Base-by-base conservation (phyloP, 1,140 invertebrate genomes). In the Antheraea mylitta region DNA sequence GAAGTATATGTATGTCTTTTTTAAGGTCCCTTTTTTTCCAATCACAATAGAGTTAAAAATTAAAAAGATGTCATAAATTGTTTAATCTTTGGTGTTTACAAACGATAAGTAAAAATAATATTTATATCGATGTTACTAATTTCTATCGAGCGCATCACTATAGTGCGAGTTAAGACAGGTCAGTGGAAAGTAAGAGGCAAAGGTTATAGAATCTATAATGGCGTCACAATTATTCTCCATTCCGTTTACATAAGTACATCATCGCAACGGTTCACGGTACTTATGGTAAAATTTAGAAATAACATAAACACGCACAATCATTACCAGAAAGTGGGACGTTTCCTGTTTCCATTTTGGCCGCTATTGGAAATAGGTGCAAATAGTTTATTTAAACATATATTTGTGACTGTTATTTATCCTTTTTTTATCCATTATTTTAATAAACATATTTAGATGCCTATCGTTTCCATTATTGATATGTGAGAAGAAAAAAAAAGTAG, bases 171-270 rank as follows among this genome's bases (percentile, higher is more conserved):
- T 74, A 75, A 60, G 66, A 61, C 80, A 63, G 82, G 82, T 84
- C 82, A 84, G 78, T 84, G 75, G 82, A 84, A 84, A 84, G 82
- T 84, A 77, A 78, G 78, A 75, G 73, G 71, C 76, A 75, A 79
- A 80, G 79, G 77, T 81, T 81, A 80, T 75, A 68, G 59, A 69
- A 69, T 53, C 45, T 60, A 71, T 61, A 61, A 61, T 36, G 19
- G 7, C 60, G 60, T 30, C 36, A 61, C 60, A 30, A 36, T 61
- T 30, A 61, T 61, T 53, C 45, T 53, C 16, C 45, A 53, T 53
- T 53, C 45, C 45, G 45, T 53, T 53, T 53, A 53, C 16, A 16
- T 53, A 53, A 53, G 13, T 16, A 53, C 45, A 53, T 53, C 45
- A 53, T 53, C 11, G 45, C 45, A n/a, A 53, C 11, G 13, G 45